phyloP scores from a whole-genome alignment of 1,140 invertebrate genomes.

The Tetramorium alpestre region DNA sequence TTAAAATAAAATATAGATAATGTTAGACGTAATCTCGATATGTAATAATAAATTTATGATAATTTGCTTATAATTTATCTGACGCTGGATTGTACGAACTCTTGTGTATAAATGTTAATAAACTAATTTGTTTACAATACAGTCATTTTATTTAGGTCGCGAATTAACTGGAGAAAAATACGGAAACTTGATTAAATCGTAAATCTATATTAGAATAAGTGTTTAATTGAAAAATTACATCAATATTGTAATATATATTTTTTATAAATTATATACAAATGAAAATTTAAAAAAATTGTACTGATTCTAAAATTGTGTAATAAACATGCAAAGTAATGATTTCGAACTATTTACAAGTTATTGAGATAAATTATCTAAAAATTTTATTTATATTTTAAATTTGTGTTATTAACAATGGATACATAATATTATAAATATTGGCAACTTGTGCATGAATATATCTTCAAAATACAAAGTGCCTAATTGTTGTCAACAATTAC shows the following conservation, averaged over 20 bases:
- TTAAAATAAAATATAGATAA: slow-evolving; percentile 47
- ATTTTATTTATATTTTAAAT: no score
- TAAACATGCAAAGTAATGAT: no score
- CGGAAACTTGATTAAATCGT: not conserved
- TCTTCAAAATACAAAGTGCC: no score
- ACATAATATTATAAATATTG: no score
- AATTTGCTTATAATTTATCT: slow-evolving; percentile 81
- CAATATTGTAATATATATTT: not conserved
- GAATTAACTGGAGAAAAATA: not conserved
- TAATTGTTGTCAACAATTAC: no score
- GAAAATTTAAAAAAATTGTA: not conserved
- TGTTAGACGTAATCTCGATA: slow-evolving; percentile 62
- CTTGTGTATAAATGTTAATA: slow-evolving; percentile 82
- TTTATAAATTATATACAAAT: not conserved
- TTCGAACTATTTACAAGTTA: no score
- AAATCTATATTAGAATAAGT: not conserved
- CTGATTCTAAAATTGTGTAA: no score
- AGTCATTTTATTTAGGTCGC: not conserved
- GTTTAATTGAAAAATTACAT: not conserved
- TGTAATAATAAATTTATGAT: not conserved
- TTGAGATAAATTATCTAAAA: no score
- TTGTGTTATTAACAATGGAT: no score
- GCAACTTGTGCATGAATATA: no score
- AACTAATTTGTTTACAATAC: slow-evolving; percentile 72
- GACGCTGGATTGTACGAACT: slow-evolving; percentile 78